A percentile compares a stretch with the other conserved stretches of the same genome.
Evolutionary conservation across 2,888 invertebrate genomes (phyloP).

Genomic region (Amphipyra berbera): DNA sequence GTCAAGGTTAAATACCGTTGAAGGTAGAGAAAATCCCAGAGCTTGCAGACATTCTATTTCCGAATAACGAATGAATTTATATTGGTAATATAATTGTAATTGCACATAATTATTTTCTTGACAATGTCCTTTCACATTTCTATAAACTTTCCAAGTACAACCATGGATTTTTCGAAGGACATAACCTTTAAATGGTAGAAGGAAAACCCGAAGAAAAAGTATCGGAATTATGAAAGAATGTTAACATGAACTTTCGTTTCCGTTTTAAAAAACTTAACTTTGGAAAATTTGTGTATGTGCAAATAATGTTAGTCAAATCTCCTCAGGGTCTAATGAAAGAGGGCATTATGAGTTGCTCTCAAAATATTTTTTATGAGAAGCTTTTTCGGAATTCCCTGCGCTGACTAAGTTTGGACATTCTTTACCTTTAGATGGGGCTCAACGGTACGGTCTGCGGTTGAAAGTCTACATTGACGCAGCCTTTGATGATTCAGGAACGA

Average conservation of each 20-base stretch:
- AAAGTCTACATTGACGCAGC: constrained; percentile 50
- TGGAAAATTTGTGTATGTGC: constrained; percentile 36
- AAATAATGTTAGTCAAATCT: constrained; percentile 43
- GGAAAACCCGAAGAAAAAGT: constrained; percentile 45
- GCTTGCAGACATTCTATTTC: constrained; percentile 24
- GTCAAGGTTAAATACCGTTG: constrained; percentile 17
- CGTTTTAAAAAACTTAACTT: constrained; percentile 21
- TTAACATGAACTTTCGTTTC: constrained; percentile 48
- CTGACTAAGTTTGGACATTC: constrained; percentile 56
- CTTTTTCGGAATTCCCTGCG: constrained; percentile 49
- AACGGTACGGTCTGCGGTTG: constrained; percentile 39
- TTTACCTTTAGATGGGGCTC: constrained; percentile 29
- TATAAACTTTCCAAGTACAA: constrained; percentile 36
- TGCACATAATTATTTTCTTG: constrained; percentile 36
- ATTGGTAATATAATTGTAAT: constrained; percentile 20
- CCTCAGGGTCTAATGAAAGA: constrained; percentile 21
- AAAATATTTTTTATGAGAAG: constrained; percentile 44
- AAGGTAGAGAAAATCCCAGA: constrained; percentile 20
- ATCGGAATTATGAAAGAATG: constrained; percentile 39
- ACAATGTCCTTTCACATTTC: constrained; percentile 39
- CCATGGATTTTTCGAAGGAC: constrained; percentile 38
- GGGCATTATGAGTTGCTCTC: constrained; percentile 46
- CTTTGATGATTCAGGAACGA: constrained; percentile 46
- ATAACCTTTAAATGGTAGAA: constrained; percentile 13
- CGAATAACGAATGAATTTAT: constrained; percentile 8